Percentiles rank a stretch among this genome's conserved stretches.
Conservation (phyloP, 2,113 vertebrate species). For the Felis chaus region DNA sequence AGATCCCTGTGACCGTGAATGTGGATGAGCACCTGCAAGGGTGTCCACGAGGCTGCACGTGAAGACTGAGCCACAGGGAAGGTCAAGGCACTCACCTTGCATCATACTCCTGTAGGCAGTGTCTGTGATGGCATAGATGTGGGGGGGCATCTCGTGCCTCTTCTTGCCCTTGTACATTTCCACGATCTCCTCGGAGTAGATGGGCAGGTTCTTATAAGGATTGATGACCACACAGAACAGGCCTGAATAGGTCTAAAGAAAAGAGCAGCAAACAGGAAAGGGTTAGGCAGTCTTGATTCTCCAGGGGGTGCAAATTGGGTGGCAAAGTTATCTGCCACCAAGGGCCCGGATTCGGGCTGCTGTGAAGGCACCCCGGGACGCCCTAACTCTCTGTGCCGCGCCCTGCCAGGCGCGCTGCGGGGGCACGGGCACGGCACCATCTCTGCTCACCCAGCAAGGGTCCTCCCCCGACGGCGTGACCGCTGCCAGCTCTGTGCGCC, state of each 20-base stretch:
- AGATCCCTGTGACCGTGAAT: neutral
- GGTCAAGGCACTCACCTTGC: slow-evolving; percentile 90
- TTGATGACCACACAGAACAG: slow-evolving; percentile 99
- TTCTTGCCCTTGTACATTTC: slow-evolving; percentile 99
- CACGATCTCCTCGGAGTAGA: slow-evolving; percentile 99
- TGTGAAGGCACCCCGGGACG: fast-evolving
- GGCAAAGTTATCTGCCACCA: neutral
- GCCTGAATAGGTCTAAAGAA: slow-evolving; percentile 95
- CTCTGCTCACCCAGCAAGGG: neutral
- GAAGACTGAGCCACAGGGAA: neutral
- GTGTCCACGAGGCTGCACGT: fast-evolving
- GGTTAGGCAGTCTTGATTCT: neutral
- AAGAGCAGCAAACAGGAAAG: neutral
- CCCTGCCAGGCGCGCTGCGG: neutral
- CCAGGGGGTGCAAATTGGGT: fast-evolving
- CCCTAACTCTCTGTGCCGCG: fast-evolving
- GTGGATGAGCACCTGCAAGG: neutral
- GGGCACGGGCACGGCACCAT: neutral
- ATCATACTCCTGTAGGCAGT: slow-evolving; percentile 99
- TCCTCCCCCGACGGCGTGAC: neutral
- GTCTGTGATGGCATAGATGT: slow-evolving; percentile 99
- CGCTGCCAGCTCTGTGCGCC: neutral
- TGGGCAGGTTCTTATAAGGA: slow-evolving; percentile 99
- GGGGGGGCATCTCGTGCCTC: slow-evolving; percentile 98
- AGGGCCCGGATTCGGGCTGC: neutral